phyloP scores from a whole-genome alignment of 64 coral and sea anemone genomes.

The Anthopleura sola region DNA sequence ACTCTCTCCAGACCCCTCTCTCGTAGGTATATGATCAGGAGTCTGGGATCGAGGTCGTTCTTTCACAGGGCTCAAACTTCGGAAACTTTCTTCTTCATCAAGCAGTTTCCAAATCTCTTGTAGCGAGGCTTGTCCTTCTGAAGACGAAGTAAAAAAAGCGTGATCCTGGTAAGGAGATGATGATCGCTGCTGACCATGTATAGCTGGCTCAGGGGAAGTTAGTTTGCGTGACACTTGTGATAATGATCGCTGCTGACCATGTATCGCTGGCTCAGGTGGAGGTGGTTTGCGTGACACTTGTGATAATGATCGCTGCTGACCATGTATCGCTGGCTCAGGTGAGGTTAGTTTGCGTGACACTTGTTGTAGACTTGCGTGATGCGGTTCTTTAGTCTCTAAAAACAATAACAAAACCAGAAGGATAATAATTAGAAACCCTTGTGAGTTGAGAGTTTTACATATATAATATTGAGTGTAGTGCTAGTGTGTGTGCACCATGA shows the following conservation, averaged over 20 bases:
- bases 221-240: not conserved
- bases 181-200: slow-evolving; percentile 35
- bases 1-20: slow-evolving; percentile 25
- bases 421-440: no score
- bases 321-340: slow-evolving; percentile 19
- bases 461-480: no score
- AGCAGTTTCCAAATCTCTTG: slow-evolving; percentile 99
- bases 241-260: slow-evolving; percentile 28
- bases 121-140: slow-evolving; percentile 82
- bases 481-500: no score
- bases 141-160: slow-evolving; percentile 84
- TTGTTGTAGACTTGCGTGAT: not conserved
- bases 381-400: not conserved
- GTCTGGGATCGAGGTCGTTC: not conserved
- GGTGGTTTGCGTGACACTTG: no score
- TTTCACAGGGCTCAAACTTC: slow-evolving; percentile 50
- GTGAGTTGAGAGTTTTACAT: no score
- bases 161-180: slow-evolving; percentile 46
- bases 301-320: slow-evolving; percentile 37
- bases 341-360: not conserved
- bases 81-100: slow-evolving; percentile 88
- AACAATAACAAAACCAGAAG: not conserved
- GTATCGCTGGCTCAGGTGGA: slow-evolving; percentile 17
- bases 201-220: slow-evolving; percentile 5
- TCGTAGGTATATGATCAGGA: slow-evolving; percentile 50